phyloP scores from a whole-genome alignment of 2,888 invertebrate genomes.

The Leptopilina myrica region DNA sequence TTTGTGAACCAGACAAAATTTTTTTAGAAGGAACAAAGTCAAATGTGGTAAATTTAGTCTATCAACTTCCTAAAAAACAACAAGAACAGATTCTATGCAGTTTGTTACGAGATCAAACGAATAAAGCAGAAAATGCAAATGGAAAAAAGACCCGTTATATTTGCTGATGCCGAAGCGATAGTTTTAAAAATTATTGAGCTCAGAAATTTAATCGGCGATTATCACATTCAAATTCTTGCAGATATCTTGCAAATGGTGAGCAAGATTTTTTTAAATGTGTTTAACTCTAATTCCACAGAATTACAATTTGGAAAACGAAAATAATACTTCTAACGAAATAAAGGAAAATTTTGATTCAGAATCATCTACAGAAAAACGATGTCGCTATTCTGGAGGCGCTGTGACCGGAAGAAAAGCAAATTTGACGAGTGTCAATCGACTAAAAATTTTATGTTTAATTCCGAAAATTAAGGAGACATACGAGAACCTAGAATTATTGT shows the following conservation, averaged over 20 bases:
- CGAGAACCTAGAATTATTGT: no score
- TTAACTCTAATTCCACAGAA: not conserved
- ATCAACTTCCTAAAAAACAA: constrained; percentile 24
- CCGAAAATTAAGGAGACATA: no score
- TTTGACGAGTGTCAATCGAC: no score
- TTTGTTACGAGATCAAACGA: constrained; percentile 20
- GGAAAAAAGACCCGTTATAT: constrained; percentile 17
- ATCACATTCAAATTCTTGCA: not conserved
- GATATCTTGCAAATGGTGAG: not conserved
- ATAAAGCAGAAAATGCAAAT: constrained; percentile 15
- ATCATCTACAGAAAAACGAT: no score
- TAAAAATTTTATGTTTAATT: no score
- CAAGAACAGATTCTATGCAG: constrained; percentile 10
- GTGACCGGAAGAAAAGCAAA: no score
- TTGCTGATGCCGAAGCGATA: not conserved
- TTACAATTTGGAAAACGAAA: no score
- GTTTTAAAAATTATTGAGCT: not conserved
- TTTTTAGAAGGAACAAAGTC: constrained; percentile 3
- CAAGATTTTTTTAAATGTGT: constrained; percentile 38
- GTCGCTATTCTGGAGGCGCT: no score
- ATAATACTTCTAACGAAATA: no score
- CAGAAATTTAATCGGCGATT: constrained; percentile 21
- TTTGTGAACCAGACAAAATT: not conserved
- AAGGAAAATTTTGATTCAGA: no score
- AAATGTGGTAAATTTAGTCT: constrained; percentile 9